Base-by-base conservation (phyloP, 2,888 invertebrate genomes). In the Ectemnius cavifrons region DNA sequence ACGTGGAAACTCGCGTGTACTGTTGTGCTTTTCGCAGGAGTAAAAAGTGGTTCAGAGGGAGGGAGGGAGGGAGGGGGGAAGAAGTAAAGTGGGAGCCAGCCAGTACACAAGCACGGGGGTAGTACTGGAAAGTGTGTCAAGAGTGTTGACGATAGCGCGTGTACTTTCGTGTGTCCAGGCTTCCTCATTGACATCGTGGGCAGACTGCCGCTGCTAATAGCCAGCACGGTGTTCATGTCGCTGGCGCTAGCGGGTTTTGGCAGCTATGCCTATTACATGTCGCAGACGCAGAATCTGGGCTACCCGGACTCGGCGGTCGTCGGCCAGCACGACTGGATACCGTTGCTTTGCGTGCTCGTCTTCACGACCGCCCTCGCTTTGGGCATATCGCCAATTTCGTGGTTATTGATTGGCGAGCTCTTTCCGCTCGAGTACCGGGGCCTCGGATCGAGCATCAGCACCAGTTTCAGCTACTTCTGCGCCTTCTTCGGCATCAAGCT, bases 371-470 rank as follows among this genome's bases (percentile, higher is more conserved):
- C 96, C 58, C 96, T 96, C 88, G 96, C 96, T n/a, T 91, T 97
- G 83, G 97, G 97, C 65, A 96, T 97, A 92, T 96, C 96, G 89
- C 97, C 97, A 28, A 96, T 97, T 87, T 96, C 97, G 45, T 96
- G 96, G 95, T 91, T 97, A 77, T 92, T 97, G 86, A 95, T 96
- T 85, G 96, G 96, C 71, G 96, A 96, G 90, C 91, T 97, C 69
- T 96, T 97, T 91, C 95, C 97, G 63, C 90, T 96, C 73, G 96
- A 96, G 89, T 96, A 94, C 90, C 92, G 96, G 87, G 97, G 97
- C n/a, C 93, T 96, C 79, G 97, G 97, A 0, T 96, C 96, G 75
- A 96, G 97, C 47, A 93, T 97, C 89, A 96, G 97, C 16, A 96
- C 97, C 0, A 94, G 96, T 63, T 96, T 96, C 89, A 97, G 96